A percentile compares a stretch with the other conserved stretches of the same genome.
Conservation (phyloP, 2,113 vertebrate genomes). For the Nycticebus coucang region DNA sequence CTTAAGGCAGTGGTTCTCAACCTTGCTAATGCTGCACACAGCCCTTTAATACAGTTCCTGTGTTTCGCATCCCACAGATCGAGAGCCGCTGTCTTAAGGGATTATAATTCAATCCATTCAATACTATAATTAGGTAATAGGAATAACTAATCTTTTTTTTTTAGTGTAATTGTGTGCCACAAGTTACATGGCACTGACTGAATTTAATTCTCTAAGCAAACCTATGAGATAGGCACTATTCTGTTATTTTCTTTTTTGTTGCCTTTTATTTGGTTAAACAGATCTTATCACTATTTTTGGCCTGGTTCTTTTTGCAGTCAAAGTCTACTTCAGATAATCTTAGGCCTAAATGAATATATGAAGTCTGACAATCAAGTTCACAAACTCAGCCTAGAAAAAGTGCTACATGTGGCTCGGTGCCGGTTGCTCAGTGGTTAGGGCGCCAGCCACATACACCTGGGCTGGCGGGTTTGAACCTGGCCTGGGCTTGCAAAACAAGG, state of each 20-base stretch:
- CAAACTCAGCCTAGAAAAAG: no score
- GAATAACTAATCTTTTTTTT: not conserved
- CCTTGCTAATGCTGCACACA: no score
- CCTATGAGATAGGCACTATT: not conserved
- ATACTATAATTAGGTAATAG: not conserved
- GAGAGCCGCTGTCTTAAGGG: not conserved
- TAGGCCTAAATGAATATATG: not conserved
- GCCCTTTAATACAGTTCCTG: no score
- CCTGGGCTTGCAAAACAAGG: no score
- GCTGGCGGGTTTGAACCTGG: no score
- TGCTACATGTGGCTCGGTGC: no score
- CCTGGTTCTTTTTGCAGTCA: not conserved
- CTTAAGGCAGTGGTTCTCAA: not conserved
- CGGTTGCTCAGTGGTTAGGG: no score
- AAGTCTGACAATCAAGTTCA: no score
- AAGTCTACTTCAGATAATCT: not conserved
- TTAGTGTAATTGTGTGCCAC: not conserved
- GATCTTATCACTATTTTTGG: not conserved
- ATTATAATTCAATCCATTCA: not conserved
- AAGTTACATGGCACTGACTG: not conserved
- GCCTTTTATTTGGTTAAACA: slow-evolving; percentile 27
- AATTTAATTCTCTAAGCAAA: not conserved
- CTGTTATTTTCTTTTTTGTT: not conserved
- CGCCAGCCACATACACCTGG: no score
- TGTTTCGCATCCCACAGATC: no score